Evolutionary conservation across 37 sponge, comb jelly and placozoan species (phyloP).

Genomic region (Geodia barretti): DNA sequence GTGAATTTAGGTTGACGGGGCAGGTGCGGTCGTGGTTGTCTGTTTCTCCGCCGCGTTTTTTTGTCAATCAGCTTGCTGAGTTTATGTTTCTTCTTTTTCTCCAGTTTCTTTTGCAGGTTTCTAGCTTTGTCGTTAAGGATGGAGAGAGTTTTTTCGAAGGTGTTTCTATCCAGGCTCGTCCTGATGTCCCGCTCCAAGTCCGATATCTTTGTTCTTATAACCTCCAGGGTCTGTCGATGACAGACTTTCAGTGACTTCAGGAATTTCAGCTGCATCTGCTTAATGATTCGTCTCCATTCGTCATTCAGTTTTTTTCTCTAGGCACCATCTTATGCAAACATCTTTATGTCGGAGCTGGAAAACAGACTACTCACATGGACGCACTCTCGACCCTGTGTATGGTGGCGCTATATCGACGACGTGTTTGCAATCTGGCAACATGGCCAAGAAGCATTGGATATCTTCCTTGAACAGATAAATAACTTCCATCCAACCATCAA

Average conservation of each 20-base stretch:
- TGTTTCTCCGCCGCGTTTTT: background rate
- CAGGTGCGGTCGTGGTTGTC: background rate
- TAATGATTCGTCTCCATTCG: too few species aligned
- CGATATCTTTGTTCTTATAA: background rate
- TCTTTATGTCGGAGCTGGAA: constrained; percentile 39
- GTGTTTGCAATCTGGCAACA: constrained; percentile 21
- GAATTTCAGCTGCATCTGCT: too few species aligned
- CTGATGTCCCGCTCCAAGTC: background rate
- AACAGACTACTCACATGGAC: background rate
- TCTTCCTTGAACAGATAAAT: constrained; percentile 1
- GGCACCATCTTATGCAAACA: constrained; percentile 38
- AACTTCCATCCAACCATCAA: constrained; percentile 50
- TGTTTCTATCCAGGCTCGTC: background rate
- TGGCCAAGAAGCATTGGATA: background rate
- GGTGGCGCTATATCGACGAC: constrained; percentile 47
- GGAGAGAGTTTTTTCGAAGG: too few species aligned
- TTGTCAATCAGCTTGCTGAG: background rate
- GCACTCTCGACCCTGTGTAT: background rate
- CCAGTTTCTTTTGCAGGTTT: background rate
- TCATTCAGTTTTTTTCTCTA: too few species aligned
- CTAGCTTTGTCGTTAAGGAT: too few species aligned
- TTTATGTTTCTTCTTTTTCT: background rate
- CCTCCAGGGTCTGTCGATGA: background rate
- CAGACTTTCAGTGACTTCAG: too few species aligned
- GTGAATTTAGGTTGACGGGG: background rate